Conservation (phyloP, 1,140 invertebrate genomes). For the Lordiphosa stackelbergi region DNA sequence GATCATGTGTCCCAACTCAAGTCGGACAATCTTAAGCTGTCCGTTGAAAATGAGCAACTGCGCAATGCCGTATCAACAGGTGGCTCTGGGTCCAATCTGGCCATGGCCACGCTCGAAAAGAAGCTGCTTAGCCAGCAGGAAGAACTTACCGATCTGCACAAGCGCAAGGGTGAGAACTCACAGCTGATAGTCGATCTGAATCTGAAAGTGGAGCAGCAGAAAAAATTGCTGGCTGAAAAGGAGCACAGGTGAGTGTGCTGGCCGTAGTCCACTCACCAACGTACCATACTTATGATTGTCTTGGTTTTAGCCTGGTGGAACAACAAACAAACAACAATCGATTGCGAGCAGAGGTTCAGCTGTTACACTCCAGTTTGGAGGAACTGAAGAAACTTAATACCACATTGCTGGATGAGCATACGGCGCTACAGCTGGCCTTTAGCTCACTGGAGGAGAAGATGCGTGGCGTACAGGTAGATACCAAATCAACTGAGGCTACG, state of each 20-base stretch:
- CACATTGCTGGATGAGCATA: conserved; percentile 95
- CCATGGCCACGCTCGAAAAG: conserved; percentile 85
- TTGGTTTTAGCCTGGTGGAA: conserved; percentile 84
- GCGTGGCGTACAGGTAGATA: conserved; percentile 85
- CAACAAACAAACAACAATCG: conserved; percentile 82
- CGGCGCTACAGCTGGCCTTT: conserved; percentile 94
- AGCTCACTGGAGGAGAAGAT: conserved; percentile 93
- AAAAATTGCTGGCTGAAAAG: conserved; percentile 85
- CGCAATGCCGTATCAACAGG: conserved; percentile 77
- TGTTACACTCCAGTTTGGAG: conserved; percentile 80
- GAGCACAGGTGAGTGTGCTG: conserved; percentile 82
- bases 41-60: conserved; percentile 89
- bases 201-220: conserved; percentile 89
- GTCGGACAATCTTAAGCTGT: conserved; percentile 89
- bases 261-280: background rate
- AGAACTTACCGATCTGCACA: conserved; percentile 93
- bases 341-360: conserved; percentile 83
- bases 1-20: conserved; percentile 87
- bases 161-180: conserved; percentile 92
- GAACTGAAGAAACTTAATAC: conserved; percentile 91
- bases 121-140: conserved; percentile 92
- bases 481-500: conserved; percentile 6
- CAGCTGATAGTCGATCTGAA: conserved; percentile 95
- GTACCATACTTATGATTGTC: background rate
- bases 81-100: conserved; percentile 62